Evolutionary conservation across 2,797 vertebrate species (phyloP).

Genomic region (Hydrolagus colliei): DNA sequence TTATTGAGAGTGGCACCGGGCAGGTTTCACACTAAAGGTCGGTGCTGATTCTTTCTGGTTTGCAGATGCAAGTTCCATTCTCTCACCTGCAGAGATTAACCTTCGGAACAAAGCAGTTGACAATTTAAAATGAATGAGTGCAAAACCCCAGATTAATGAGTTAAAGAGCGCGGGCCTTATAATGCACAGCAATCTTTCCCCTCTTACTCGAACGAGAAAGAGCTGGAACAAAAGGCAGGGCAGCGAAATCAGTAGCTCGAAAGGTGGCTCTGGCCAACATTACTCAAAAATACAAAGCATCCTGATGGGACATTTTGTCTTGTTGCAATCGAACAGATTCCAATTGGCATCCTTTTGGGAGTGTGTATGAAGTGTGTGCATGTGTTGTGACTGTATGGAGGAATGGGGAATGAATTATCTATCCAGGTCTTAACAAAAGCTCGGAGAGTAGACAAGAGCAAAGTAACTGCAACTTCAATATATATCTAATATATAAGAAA

Average conservation of each 20-base stretch:
- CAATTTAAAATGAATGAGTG: conserved; percentile 33
- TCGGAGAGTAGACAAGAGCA: background rate
- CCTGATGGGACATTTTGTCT: conserved; percentile 21
- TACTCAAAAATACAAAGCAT: conserved; percentile 23
- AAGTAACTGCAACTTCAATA: conserved; percentile 15
- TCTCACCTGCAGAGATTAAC: background rate
- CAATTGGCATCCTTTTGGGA: conserved; percentile 20
- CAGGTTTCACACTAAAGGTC: background rate
- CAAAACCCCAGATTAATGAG: conserved; percentile 32
- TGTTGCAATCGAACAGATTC: conserved; percentile 17
- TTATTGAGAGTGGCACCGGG: background rate
- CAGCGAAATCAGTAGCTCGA: background rate
- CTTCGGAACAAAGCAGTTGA: conserved; percentile 21
- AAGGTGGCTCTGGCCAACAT: conserved; percentile 3
- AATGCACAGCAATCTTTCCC: conserved; percentile 29
- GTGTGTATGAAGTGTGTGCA: too few relatives aligned
- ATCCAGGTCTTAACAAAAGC: conserved; percentile 12
- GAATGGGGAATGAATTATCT: background rate
- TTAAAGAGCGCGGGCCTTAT: conserved; percentile 14
- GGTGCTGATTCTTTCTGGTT: background rate
- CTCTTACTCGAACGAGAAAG: conserved; percentile 1
- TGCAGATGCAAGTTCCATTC: background rate
- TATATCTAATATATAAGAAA: background rate
- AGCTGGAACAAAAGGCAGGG: background rate
- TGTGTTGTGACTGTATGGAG: too few relatives aligned